Percentiles rank a stretch among this genome's conserved stretches.
These are phyloP conservation scores for Macaria notata DNA, from an alignment of 2,888 invertebrate species.

Conservation along the genomic window DNA sequence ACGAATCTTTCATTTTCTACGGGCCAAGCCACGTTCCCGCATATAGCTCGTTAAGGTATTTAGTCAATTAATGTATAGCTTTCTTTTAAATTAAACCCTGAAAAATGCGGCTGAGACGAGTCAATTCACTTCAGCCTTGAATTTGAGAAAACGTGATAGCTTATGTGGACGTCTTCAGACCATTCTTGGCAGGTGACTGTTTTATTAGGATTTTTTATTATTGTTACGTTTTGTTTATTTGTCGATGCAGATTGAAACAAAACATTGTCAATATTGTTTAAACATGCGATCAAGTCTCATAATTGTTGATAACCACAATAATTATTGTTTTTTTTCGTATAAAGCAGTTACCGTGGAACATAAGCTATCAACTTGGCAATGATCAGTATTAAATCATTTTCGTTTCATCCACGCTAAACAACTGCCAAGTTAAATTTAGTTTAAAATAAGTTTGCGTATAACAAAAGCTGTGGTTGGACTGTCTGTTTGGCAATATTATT, in stretches of 20 bases:
- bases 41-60: slow-evolving; percentile 75
- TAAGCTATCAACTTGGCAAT: slow-evolving; percentile 62
- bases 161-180: slow-evolving; percentile 31
- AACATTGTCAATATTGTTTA: too few species aligned
- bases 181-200: too few species aligned
- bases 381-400: slow-evolving; percentile 74
- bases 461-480: slow-evolving; percentile 13
- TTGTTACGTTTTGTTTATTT: too few species aligned
- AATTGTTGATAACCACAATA: too few species aligned
- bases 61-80: slow-evolving; percentile 80
- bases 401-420: slow-evolving; percentile 43
- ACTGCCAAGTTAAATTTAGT: slow-evolving; percentile 51
- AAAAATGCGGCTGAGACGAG: slow-evolving; percentile 54
- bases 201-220: too few species aligned
- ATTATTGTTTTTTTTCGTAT: too few species aligned
- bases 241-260: too few species aligned
- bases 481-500: slow-evolving; percentile 1
- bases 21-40: slow-evolving; percentile 38
- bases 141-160: slow-evolving; percentile 53
- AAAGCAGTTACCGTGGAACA: slow-evolving; percentile 11
- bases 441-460: slow-evolving; percentile 39
- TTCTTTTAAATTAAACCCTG: slow-evolving; percentile 55
- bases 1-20: slow-evolving; percentile 26
- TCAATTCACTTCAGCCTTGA: slow-evolving; percentile 54
- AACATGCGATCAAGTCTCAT: too few species aligned